phyloP scores from a whole-genome alignment of 2,888 invertebrate species.

The Ptilodon capucinus region DNA sequence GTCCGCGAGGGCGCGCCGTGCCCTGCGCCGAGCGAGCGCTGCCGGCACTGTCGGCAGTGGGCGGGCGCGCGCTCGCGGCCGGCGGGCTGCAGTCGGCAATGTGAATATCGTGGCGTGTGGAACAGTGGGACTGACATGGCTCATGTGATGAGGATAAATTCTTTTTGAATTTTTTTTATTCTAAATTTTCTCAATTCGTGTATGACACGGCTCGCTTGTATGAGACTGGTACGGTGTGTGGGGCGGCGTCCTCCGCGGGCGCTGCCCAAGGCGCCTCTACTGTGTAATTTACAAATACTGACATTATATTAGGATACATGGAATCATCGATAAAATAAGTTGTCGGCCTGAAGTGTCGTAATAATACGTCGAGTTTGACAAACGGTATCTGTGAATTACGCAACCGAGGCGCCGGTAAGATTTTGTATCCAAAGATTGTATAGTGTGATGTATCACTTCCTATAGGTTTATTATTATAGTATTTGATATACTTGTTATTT shows the following conservation, averaged over 20 bases:
- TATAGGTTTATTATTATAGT: slow-evolving; percentile 76
- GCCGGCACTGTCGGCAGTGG: no score
- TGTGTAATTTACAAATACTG: slow-evolving; percentile 23
- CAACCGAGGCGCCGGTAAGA: slow-evolving; percentile 47
- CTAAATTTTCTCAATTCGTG: slow-evolving; percentile 66
- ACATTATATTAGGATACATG: neutral
- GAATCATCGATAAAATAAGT: neutral
- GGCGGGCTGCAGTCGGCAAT: slow-evolving; percentile 60
- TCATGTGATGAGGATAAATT: slow-evolving; percentile 78
- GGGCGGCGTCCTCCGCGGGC: slow-evolving; percentile 19
- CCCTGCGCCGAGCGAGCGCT: no score
- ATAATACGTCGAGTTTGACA: no score
- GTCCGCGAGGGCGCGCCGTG: no score
- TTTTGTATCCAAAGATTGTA: slow-evolving; percentile 80
- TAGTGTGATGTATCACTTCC: slow-evolving; percentile 77
- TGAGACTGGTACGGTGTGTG: slow-evolving; percentile 68
- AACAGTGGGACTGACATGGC: slow-evolving; percentile 74
- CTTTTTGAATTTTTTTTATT: slow-evolving; percentile 47
- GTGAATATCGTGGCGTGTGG: slow-evolving; percentile 60
- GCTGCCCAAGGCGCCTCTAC: slow-evolving; percentile 23
- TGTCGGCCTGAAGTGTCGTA: neutral
- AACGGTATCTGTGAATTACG: slow-evolving; percentile 16
- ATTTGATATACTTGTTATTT: slow-evolving; percentile 73
- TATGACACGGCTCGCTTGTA: slow-evolving; percentile 70
- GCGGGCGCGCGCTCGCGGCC: no score